Conservation (phyloP, 1,140 invertebrate species). For the Diorhabda sublineata region DNA sequence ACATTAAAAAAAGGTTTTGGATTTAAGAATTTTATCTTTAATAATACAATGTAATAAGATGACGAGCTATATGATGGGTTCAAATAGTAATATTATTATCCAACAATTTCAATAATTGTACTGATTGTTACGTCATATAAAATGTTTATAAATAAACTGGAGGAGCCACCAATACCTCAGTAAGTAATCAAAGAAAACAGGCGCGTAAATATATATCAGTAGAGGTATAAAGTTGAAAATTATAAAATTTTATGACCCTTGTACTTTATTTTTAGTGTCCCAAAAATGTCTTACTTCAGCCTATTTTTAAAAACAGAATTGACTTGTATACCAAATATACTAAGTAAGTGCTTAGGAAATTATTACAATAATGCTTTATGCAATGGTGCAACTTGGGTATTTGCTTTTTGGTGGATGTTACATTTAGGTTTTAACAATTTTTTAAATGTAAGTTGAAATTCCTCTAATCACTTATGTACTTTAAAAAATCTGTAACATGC, state of each 20-base stretch:
- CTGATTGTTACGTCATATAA: background rate
- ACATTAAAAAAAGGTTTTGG: too few relatives aligned
- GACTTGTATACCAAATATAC: conserved; percentile 11
- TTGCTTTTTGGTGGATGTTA: conserved; percentile 8
- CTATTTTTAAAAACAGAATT: conserved; percentile 12
- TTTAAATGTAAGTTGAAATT: conserved; percentile 11
- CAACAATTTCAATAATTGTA: too few relatives aligned
- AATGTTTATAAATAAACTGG: conserved; percentile 1
- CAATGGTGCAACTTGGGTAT: conserved; percentile 12
- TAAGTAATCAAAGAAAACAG: background rate
- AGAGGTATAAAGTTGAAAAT: too few relatives aligned
- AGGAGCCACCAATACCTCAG: background rate
- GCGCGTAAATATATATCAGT: too few relatives aligned
- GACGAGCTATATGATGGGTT: too few relatives aligned
- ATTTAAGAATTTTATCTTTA: too few relatives aligned
- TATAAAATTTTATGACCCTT: too few relatives aligned
- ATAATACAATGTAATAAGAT: too few relatives aligned
- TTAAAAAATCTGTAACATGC: background rate
- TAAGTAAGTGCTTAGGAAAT: conserved; percentile 7
- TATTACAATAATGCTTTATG: conserved; percentile 14
- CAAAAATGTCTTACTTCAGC: conserved; percentile 10
- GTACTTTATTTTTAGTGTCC: conserved; percentile 4
- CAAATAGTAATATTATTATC: too few relatives aligned
- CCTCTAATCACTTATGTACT: background rate
- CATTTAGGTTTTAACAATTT: conserved; percentile 7